A percentile compares a stretch with the other conserved stretches of the same genome.
Evolutionary conservation across 1,140 invertebrate species (phyloP).

Genomic region (Leptopilina boulardi): DNA sequence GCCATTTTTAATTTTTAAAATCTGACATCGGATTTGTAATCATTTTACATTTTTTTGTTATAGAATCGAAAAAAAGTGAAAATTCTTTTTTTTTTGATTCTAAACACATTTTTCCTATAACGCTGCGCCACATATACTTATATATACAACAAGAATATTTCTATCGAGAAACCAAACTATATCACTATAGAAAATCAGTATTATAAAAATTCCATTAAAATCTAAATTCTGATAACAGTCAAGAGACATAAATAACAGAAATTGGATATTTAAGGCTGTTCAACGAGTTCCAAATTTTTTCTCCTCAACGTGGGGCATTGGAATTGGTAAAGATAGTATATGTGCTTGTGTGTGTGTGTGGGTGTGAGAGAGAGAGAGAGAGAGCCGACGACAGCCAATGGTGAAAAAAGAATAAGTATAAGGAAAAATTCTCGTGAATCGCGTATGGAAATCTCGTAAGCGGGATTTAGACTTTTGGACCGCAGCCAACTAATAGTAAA

Average conservation of each 20-base stretch:
- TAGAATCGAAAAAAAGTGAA: no score
- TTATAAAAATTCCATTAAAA: neutral
- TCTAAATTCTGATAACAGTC: neutral
- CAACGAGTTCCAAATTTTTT: slow-evolving; percentile 9
- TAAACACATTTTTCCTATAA: no score
- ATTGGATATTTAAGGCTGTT: neutral
- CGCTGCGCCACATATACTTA: no score
- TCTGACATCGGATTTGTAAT: no score
- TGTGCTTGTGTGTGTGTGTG: no score
- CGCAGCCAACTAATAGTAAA: slow-evolving; percentile 67
- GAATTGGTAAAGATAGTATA: neutral
- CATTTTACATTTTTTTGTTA: no score
- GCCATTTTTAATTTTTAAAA: no score
- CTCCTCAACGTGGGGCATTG: neutral
- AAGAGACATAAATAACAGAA: neutral
- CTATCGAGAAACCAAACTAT: no score
- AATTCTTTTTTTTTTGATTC: no score
- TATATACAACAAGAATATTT: no score
- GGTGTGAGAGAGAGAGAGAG: slow-evolving; percentile 36
- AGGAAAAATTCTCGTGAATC: slow-evolving; percentile 33
- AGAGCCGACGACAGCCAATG: slow-evolving; percentile 31
- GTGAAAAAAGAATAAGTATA: slow-evolving; percentile 36
- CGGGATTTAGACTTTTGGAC: slow-evolving; percentile 54
- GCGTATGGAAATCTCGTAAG: slow-evolving; percentile 65
- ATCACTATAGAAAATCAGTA: no score